Conservation (phyloP, 2,113 vertebrate genomes). For the Indicator indicator region DNA sequence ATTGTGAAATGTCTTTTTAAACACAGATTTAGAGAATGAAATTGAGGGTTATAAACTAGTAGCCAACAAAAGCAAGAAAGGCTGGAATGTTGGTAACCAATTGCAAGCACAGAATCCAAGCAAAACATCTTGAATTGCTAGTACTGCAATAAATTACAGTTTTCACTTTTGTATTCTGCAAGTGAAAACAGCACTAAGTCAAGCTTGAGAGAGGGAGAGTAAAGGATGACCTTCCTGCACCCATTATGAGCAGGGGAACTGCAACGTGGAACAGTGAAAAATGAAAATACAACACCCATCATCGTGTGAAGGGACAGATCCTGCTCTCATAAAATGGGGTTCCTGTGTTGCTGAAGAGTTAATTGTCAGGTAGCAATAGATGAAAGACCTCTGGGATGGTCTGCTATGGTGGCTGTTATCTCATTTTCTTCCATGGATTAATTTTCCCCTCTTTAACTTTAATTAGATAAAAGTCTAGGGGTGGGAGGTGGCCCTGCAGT, state of each 20-base stretch:
- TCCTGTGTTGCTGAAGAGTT: constrained; percentile 42
- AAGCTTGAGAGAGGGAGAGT: constrained; percentile 67
- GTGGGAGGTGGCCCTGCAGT: constrained; percentile 78
- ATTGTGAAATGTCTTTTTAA: constrained; percentile 78
- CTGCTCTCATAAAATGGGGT: not conserved
- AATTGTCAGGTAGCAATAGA: constrained; percentile 63
- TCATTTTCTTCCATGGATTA: constrained; percentile 82
- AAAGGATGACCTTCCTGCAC: constrained; percentile 64
- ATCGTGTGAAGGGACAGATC: not conserved
- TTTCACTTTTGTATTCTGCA: constrained; percentile 79
- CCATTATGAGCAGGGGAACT: constrained; percentile 19
- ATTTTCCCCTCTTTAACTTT: constrained; percentile 90
- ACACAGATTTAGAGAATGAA: constrained; percentile 79
- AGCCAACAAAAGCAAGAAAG: constrained; percentile 82
- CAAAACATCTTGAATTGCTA: constrained; percentile 83
- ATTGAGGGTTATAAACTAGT: constrained; percentile 77
- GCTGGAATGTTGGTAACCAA: constrained; percentile 79
- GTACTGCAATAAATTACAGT: constrained; percentile 81
- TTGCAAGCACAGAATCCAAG: constrained; percentile 72
- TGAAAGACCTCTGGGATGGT: constrained; percentile 66
- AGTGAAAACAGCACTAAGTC: constrained; percentile 79
- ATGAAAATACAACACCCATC: not conserved
- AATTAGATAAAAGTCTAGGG: constrained; percentile 89
- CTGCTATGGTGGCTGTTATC: constrained; percentile 78
- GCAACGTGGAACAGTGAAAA: not conserved